Percentiles rank a stretch among this genome's conserved stretches.
Conservation (phyloP, 2,888 invertebrate genomes). For the Stenodema calcarata region DNA sequence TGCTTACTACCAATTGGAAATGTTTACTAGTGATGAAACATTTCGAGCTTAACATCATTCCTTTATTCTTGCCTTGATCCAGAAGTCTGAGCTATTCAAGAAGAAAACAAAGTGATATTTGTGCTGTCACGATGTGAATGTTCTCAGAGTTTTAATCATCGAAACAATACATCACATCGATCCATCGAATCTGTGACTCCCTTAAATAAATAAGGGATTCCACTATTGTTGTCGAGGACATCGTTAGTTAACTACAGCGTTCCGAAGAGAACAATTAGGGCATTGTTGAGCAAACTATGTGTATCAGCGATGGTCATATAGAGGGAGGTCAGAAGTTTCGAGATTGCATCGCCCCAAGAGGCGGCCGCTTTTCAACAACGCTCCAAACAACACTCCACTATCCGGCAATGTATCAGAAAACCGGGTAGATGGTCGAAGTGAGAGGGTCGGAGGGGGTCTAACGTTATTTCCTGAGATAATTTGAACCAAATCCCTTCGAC, state of each 20-base stretch:
- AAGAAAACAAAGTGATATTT: too few relatives aligned
- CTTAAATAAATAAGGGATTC: too few relatives aligned
- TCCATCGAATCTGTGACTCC: too few relatives aligned
- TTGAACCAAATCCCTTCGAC: constrained; percentile 10
- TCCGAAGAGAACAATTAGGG: not conserved
- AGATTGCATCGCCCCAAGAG: not conserved
- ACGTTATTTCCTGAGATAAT: constrained; percentile 32
- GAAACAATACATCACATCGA: too few relatives aligned
- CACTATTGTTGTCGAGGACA: not conserved
- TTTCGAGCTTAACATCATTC: too few relatives aligned
- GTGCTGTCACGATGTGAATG: too few relatives aligned
- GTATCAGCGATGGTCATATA: not conserved
- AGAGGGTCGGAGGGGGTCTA: not conserved
- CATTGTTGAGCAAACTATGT: not conserved
- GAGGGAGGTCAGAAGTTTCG: not conserved
- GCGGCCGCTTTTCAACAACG: not conserved
- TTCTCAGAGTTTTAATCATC: too few relatives aligned
- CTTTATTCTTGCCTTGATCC: too few relatives aligned
- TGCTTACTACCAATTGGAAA: too few relatives aligned
- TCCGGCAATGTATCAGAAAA: constrained; percentile 14
- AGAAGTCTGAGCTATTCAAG: too few relatives aligned
- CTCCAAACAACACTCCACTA: not conserved
- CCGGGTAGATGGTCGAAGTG: not conserved
- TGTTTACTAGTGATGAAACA: too few relatives aligned
- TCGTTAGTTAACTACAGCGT: not conserved